These are phyloP conservation scores for Etheostoma nigrum DNA, from an alignment of 2,797 vertebrate genomes.

Conservation along the genomic window DNA sequence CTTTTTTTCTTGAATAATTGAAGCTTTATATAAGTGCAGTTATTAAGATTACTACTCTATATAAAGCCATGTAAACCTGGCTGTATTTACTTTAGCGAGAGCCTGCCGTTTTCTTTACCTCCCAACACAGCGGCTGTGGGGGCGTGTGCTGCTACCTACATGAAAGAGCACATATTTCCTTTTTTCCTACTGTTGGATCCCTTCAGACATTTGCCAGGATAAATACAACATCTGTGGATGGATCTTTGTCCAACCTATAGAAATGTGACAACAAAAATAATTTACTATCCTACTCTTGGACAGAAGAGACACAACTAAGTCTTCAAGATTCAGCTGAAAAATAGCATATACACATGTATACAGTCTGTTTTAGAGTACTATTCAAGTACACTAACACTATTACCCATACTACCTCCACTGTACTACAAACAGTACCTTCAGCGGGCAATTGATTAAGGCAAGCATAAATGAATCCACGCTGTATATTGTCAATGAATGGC, in stretches of 20 bases:
- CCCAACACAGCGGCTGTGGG: not conserved
- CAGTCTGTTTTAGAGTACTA: not conserved
- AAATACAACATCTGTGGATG: slow-evolving; percentile 13
- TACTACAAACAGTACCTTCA: not conserved
- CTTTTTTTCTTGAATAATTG: not conserved
- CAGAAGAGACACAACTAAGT: not conserved
- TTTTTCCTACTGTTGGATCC: slow-evolving; percentile 17
- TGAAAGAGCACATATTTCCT: slow-evolving; percentile 12
- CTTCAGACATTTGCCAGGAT: slow-evolving; percentile 22
- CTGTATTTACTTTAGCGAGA: not conserved
- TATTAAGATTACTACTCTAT: not conserved
- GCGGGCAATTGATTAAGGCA: not conserved
- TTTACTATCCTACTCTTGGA: not conserved
- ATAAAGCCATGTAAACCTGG: not conserved
- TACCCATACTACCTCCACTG: not conserved
- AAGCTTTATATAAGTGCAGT: not conserved
- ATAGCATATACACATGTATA: not conserved
- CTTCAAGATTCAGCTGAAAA: not conserved
- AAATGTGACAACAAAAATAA: not conserved
- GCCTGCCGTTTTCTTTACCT: not conserved
- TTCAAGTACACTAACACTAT: not conserved
- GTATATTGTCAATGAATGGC: not conserved
- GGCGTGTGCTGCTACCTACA: slow-evolving; percentile 10
- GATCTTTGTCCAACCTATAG: not conserved
- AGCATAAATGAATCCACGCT: not conserved